Evolutionary conservation across 2,888 invertebrate genomes (phyloP).

Genomic region (Endomychus coccineus): DNA sequence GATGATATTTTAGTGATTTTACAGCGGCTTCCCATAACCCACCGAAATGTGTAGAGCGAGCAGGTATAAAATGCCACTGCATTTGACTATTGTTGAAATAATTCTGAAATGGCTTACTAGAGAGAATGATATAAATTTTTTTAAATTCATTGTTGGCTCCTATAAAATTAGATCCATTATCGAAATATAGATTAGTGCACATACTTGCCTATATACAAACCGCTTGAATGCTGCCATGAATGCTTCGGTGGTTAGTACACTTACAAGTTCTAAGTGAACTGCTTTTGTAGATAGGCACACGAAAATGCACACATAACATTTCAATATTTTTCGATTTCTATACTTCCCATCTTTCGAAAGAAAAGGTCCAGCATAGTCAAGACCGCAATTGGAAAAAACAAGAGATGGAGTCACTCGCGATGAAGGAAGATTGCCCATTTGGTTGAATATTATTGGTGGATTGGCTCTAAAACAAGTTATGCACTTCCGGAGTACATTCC

Average conservation of each 20-base stretch:
- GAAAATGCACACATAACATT: conserved; percentile 5
- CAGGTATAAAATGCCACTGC: too few species aligned
- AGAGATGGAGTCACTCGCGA: neutral
- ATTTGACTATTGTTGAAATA: too few species aligned
- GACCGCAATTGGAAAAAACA: conserved; percentile 1
- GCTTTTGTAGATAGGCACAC: conserved; percentile 3
- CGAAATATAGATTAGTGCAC: neutral
- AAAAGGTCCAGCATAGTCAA: conserved; percentile 5
- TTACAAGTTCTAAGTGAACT: neutral
- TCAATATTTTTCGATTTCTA: conserved; percentile 5
- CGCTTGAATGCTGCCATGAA: conserved; percentile 2
- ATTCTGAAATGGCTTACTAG: too few species aligned
- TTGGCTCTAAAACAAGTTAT: too few species aligned
- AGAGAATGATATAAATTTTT: too few species aligned
- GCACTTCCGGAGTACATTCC: too few species aligned
- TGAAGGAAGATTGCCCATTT: too few species aligned
- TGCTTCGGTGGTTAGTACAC: conserved; percentile 5
- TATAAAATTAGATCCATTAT: conserved; percentile 2
- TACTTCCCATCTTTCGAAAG: conserved; percentile 1
- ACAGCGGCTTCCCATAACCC: too few species aligned
- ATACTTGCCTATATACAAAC: conserved; percentile 1
- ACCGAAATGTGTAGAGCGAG: too few species aligned
- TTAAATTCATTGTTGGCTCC: neutral
- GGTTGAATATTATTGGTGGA: too few species aligned
- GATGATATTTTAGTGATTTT: neutral